phyloP scores from a whole-genome alignment of 2,797 vertebrate species.

The Melanitta fusca region DNA sequence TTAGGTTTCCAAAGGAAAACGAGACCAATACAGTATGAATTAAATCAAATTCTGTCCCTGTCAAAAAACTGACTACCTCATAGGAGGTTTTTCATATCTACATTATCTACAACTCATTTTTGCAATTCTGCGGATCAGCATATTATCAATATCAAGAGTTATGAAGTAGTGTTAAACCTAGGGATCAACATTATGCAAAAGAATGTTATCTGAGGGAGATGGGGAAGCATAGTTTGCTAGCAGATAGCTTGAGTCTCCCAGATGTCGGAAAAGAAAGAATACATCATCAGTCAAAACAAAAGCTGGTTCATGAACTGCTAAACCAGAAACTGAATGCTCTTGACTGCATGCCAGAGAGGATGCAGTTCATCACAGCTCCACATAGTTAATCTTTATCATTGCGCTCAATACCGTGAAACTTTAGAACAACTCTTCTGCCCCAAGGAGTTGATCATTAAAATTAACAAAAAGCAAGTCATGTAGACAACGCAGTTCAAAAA shows the following conservation, averaged over 20 bases:
- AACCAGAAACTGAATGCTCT: constrained; percentile 54
- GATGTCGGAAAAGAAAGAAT: constrained; percentile 53
- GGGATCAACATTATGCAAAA: not conserved
- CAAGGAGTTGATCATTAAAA: constrained; percentile 55
- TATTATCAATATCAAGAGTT: not conserved
- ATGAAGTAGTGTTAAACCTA: not conserved
- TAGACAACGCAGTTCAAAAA: constrained; percentile 48
- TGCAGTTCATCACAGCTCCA: constrained; percentile 65
- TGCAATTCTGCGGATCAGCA: not conserved
- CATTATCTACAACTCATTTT: not conserved
- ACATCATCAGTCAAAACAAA: constrained; percentile 60
- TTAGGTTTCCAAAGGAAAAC: not conserved
- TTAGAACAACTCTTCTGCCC: constrained; percentile 49
- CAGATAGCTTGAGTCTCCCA: constrained; percentile 39
- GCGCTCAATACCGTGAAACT: constrained; percentile 42
- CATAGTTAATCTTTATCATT: constrained; percentile 64
- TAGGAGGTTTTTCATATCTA: not conserved
- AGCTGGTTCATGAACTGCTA: constrained; percentile 55
- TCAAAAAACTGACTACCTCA: not conserved
- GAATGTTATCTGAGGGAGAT: not conserved
- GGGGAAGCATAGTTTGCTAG: not conserved
- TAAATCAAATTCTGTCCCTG: not conserved
- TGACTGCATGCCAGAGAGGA: constrained; percentile 60
- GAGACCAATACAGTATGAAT: not conserved
- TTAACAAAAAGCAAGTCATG: constrained; percentile 42